Evolutionary conservation across 2,797 vertebrate species (phyloP).

Genomic region (Apogon hyalosoma): DNA sequence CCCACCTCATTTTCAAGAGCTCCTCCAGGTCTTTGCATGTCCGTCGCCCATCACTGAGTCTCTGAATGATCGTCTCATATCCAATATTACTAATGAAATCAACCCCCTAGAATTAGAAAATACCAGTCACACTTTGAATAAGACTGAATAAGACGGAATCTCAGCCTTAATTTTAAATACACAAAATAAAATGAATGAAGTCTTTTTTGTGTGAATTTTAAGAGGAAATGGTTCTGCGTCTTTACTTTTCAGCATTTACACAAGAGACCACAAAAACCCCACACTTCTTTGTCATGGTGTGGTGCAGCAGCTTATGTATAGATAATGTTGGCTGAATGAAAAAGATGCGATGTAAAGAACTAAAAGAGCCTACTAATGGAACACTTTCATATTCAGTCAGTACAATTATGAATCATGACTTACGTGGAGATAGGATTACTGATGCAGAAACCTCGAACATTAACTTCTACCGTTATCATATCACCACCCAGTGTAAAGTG

Average conservation of each 20-base stretch:
- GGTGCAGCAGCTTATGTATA: slow-evolving; percentile 15
- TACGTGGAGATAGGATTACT: background rate
- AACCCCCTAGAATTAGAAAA: slow-evolving; percentile 80
- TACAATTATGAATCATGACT: background rate
- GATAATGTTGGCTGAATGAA: slow-evolving; percentile 25
- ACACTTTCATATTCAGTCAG: background rate
- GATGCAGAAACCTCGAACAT: background rate
- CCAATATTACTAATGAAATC: slow-evolving; percentile 91
- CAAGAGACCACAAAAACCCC: no score
- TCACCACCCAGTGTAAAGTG: background rate
- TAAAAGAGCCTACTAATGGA: background rate
- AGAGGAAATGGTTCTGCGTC: background rate
- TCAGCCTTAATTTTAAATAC: no score
- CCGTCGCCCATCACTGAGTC: slow-evolving; percentile 90
- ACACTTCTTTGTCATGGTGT: background rate
- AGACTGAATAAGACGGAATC: no score
- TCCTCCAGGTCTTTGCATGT: slow-evolving; percentile 97
- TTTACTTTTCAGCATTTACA: background rate
- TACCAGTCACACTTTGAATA: background rate
- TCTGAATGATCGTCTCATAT: slow-evolving; percentile 89
- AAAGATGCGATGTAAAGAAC: slow-evolving; percentile 7
- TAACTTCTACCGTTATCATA: slow-evolving; percentile 1
- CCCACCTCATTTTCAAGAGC: slow-evolving; percentile 92
- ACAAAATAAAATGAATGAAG: no score
- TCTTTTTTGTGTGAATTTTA: no score